A percentile compares a stretch with the other conserved stretches of the same genome.
Conservation (phyloP, 2,113 vertebrate species). For the Otolemur garnettii region DNA sequence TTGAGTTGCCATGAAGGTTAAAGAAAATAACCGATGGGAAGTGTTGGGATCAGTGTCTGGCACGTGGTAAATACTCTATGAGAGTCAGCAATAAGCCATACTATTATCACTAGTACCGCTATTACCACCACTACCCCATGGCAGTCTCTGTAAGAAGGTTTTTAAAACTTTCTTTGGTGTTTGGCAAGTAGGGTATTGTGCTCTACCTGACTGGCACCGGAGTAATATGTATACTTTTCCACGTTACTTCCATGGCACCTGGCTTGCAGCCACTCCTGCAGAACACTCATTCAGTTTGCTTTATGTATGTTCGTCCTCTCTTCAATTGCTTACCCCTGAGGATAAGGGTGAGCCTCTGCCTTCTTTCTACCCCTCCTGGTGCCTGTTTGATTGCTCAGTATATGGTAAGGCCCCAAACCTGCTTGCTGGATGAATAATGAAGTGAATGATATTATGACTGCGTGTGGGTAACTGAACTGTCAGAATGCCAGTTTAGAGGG, state of each 20-base stretch:
- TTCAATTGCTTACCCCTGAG: slow-evolving; percentile 20
- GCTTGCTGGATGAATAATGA: neutral
- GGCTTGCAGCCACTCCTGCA: neutral
- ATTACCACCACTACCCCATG: neutral
- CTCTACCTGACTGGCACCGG: neutral
- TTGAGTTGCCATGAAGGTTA: neutral
- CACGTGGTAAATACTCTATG: neutral
- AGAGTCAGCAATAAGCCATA: neutral
- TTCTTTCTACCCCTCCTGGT: neutral
- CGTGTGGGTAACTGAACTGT: accelerated
- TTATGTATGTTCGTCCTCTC: neutral
- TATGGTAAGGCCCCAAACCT: neutral
- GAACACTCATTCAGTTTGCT: neutral
- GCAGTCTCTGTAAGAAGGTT: neutral
- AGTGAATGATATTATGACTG: neutral
- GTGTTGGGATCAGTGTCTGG: neutral
- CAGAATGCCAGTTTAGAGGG: neutral
- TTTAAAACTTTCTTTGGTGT: neutral
- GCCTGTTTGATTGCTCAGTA: neutral
- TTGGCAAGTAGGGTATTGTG: neutral
- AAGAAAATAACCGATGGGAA: neutral
- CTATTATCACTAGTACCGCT: neutral
- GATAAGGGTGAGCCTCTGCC: neutral
- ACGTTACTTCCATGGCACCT: neutral
- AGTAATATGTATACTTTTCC: neutral